These are phyloP conservation scores for Sphecodes monilicornis DNA, from an alignment of 2,888 invertebrate species.

Conservation along the genomic window DNA sequence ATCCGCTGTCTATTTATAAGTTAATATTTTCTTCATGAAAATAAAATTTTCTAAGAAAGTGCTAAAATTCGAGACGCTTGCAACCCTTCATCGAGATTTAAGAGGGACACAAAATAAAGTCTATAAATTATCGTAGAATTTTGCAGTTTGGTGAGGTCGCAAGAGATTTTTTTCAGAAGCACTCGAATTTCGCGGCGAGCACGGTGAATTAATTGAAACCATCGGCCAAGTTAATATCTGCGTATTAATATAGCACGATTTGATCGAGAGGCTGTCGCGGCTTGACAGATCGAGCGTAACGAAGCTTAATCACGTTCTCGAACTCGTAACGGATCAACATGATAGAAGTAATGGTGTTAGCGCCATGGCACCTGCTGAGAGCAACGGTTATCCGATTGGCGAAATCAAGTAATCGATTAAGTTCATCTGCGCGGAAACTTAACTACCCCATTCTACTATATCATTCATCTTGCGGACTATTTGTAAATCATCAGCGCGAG, in stretches of 20 bases:
- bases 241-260: background rate
- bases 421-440: constrained; percentile 11
- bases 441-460: background rate
- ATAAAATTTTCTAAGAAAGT: no score
- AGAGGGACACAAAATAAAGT: background rate
- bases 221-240: background rate
- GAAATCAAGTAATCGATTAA: constrained; percentile 15
- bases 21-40: background rate
- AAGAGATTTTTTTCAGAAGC: background rate
- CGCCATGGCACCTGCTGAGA: constrained; percentile 6
- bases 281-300: constrained; percentile 7
- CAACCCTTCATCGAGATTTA: background rate
- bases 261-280: constrained; percentile 4
- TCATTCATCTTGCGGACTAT: background rate
- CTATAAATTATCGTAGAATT: background rate
- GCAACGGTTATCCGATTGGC: constrained; percentile 13
- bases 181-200: background rate
- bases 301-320: constrained; percentile 5
- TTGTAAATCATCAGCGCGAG: background rate
- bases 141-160: background rate
- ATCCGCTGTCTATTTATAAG: no score
- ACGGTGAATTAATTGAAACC: background rate
- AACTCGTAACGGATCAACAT: background rate
- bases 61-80: background rate
- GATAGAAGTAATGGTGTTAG: background rate